Evolutionary conservation across 2,797 vertebrate genomes (phyloP).

Genomic region (Nannoperca australis): DNA sequence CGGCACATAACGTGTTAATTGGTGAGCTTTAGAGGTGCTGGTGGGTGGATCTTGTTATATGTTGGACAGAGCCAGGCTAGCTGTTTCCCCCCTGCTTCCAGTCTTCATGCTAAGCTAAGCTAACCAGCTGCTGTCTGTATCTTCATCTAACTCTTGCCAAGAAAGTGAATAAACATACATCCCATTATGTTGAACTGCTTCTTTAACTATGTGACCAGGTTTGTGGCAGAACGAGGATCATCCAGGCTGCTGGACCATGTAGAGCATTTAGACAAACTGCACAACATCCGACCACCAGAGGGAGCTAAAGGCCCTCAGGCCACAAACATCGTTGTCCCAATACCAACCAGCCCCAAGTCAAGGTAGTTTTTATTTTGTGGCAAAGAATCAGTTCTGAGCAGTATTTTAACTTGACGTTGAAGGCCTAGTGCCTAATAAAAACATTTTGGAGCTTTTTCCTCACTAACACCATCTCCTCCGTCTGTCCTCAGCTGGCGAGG

Average conservation of each 20-base stretch:
- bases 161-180: accelerated
- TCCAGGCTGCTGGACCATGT: conserved; percentile 89
- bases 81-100: not conserved
- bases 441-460: not conserved
- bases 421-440: not conserved
- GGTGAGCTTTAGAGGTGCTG: not conserved
- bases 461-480: not conserved
- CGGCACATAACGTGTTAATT: not conserved
- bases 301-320: conserved; percentile 48
- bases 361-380: conserved; percentile 70
- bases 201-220: conserved; percentile 75
- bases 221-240: conserved; percentile 89
- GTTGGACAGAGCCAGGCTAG: not conserved
- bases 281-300: conserved; percentile 83
- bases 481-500: conserved; percentile 85
- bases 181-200: not conserved
- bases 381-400: not conserved
- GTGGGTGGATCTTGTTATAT: not conserved
- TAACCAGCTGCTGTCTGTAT: not conserved
- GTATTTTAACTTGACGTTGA: not conserved
- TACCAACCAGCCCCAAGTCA: conserved; percentile 76
- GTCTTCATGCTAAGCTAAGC: not conserved
- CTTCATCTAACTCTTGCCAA: not conserved
- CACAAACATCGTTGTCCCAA: conserved; percentile 22
- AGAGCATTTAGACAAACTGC: conserved; percentile 87